These are phyloP conservation scores for Caenorhabditis uteleia DNA, from an alignment of 2,888 invertebrate genomes.

Conservation along the genomic window DNA sequence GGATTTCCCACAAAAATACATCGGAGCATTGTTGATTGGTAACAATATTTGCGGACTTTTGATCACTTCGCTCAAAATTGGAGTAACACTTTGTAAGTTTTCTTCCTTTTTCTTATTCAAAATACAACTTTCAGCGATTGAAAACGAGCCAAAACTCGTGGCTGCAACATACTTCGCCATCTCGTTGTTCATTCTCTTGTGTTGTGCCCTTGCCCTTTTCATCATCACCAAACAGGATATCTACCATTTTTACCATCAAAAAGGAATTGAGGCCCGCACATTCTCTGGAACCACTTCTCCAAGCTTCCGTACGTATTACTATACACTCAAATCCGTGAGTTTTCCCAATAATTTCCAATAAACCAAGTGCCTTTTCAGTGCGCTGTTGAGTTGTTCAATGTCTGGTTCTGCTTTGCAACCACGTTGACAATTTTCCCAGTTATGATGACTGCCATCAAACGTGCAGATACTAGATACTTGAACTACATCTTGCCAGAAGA, in stretches of 20 bases:
- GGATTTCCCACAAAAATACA: conserved; percentile 82
- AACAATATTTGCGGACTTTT: conserved; percentile 69
- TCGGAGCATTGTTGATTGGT: conserved; percentile 86
- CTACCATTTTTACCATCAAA: conserved; percentile 44
- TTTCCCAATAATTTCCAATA: too few relatives aligned
- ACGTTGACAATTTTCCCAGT: conserved; percentile 88
- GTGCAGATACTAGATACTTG: conserved; percentile 13
- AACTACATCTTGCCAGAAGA: conserved; percentile 17
- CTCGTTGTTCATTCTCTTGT: conserved; percentile 86
- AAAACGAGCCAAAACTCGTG: conserved; percentile 71
- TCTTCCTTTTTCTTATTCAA: too few relatives aligned
- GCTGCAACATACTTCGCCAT: conserved; percentile 97
- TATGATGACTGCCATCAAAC: conserved; percentile 73
- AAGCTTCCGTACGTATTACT: too few relatives aligned
- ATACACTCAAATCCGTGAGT: too few relatives aligned
- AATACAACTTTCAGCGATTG: conserved; percentile 41
- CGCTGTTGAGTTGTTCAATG: conserved; percentile 85
- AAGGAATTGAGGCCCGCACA: conserved; percentile 44
- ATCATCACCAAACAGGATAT: conserved; percentile 79
- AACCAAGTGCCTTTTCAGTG: too few relatives aligned
- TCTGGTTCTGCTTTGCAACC: conserved; percentile 90
- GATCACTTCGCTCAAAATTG: conserved; percentile 62
- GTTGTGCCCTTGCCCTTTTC: conserved; percentile 94
- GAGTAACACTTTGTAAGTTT: conserved; percentile 56
- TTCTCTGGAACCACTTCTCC: too few relatives aligned